Conservation (phyloP, 2,113 vertebrate genomes). For the Octodon degus region DNA sequence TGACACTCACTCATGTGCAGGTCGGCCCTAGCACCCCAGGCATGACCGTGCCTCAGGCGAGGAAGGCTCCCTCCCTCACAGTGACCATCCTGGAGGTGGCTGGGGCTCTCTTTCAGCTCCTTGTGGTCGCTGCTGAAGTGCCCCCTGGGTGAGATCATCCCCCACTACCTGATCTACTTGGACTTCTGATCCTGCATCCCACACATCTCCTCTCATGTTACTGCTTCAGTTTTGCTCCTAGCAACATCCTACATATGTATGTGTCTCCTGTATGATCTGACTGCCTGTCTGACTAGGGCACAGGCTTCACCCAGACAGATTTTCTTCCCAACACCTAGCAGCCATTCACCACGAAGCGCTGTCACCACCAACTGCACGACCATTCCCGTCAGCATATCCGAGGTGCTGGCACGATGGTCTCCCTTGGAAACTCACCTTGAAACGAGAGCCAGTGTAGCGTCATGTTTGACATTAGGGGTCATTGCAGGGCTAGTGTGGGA, state of each 20-base stretch:
- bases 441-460: conserved; percentile 17
- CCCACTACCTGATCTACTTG: not conserved
- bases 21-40: too few relatives aligned
- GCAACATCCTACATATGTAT: not conserved
- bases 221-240: not conserved
- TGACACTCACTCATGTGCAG: rapidly evolving
- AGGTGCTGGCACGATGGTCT: not conserved
- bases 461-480: conserved; percentile 51
- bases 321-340: not conserved
- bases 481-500: not conserved
- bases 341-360: not conserved
- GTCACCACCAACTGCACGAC: not conserved
- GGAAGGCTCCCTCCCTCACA: not conserved
- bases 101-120: not conserved
- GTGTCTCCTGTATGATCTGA: not conserved
- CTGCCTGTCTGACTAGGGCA: not conserved
- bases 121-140: not conserved
- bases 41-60: rapidly evolving
- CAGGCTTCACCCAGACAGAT: not conserved
- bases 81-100: not conserved
- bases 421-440: not conserved
- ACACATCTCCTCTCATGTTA: not conserved
- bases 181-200: rapidly evolving
- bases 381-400: not conserved
- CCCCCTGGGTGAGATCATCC: not conserved